Evolutionary conservation across 2,888 invertebrate species (phyloP), one percentile per base, ranked within the genome.

Genomic region (Busseola fusca): DNA sequence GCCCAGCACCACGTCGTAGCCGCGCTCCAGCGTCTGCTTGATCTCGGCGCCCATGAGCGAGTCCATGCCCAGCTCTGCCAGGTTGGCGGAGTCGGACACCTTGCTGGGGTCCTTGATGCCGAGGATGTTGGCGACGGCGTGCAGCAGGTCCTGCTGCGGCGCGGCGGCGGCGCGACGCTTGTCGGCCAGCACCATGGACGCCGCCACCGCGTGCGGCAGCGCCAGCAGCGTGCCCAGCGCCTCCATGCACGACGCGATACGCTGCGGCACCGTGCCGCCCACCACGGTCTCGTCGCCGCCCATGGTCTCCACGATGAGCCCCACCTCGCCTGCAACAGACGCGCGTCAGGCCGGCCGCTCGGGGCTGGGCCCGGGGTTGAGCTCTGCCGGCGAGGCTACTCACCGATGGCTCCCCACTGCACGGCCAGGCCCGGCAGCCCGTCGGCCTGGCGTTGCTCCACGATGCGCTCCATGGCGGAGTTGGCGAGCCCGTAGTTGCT

Each of bases 1-100:
- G 78, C 98, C 97, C 77, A 99, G 96, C 34, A 98, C 97, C 73
- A 99, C 94, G 92, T 99, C 99, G 94, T 98, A 99, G 88, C 98
- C 98, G 71, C 99, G 96, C 92, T 99, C 99, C 68, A 99, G 95
- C 0, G 98, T 98, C 94, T 99, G 99, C 92, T 99, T 99, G 89
- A 99, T 99, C 96, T 99, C 99, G 2, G 99, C 99, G 60, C 99
- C 99, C 99, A 99, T 99, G 83, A 99, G 95, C 3, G 99, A 99
- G 92, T 99, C 99, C 97, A 99, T 98, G 76, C 99, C 99, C 56
- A 99, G 96, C 92, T 99, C 99, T 42, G 98, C 98, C 62, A 99
- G 95, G 57, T 97, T 98, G 7, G 98, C 97, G 42, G 96, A 96
- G 57, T 97, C 96, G 77, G 98, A 91, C 45, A 99, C 96, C 77